Base-by-base conservation (phyloP, 1,140 invertebrate species). In the Drosophila tani region DNA sequence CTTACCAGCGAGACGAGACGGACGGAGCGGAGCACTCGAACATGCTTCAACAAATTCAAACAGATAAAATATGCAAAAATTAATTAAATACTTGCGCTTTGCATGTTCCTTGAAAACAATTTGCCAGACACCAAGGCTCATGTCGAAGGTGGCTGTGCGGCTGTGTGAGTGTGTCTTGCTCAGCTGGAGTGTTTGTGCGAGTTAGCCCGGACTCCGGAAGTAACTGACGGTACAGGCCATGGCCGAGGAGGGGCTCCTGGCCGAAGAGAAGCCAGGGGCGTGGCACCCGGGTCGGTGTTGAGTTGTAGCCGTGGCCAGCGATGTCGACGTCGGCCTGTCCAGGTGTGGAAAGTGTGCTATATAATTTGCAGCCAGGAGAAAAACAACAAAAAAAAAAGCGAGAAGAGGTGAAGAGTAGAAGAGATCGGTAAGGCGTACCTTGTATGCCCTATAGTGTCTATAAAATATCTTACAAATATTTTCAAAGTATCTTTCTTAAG, bases 51-150 rank as follows among this genome's bases (percentile, higher is more conserved):
- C 85, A 88, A 88, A 88, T 90, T 88, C 85, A 88, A 88, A 88
- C 81, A 88, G 85, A 90, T 88, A 88, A 88, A 87, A 88, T 90
- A 88, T 88, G 85, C 85, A 88, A 88, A 88, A 88, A 88, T 88
- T 88, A 88, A 88, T 88, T 88, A 88, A 88, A 88, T 88, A 88
- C 85, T 87, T 90, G 85, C 85, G 85, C 85, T 88, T 88, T 90
- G 85, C 85, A 88, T 90, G 85, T 90, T 90, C 81, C 85, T 88
- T 90, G 85, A 88, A 88, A 88, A 88, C 85, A 88, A 88, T 88
- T 88, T 88, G 85, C 85, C 84, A 87, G 84, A 87, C 84, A 87
- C 84, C 85, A 87, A 87, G 84, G 84, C 84, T 87, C 84, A 87
- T 87, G 84, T 90, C 80, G 84, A 84, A 84, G 81, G 84, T 87